Percentiles rank a stretch among this genome's conserved stretches.
These are phyloP conservation scores for Drosophila setifemur DNA, from an alignment of 1,140 invertebrate genomes.

Conservation along the genomic window DNA sequence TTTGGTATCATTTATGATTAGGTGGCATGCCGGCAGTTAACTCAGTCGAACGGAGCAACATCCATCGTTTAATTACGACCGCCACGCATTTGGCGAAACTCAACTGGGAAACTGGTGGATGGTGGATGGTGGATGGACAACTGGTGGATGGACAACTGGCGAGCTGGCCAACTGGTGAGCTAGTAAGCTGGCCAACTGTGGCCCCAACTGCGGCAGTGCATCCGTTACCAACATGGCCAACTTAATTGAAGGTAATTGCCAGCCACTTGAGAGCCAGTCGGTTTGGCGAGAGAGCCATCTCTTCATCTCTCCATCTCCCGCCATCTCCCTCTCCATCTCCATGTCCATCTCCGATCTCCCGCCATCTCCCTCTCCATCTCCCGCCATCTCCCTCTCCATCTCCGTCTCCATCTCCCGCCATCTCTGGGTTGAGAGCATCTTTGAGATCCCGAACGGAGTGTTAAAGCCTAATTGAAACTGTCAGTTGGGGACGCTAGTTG, in stretches of 20 bases:
- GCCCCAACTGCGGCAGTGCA: slow-evolving; percentile 34
- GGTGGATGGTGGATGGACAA: no score
- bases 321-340: neutral
- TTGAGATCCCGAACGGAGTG: slow-evolving; percentile 41
- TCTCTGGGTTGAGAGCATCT: slow-evolving; percentile 14
- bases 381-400: no score
- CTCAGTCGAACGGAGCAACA: slow-evolving; percentile 18
- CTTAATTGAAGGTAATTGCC: slow-evolving; percentile 78
- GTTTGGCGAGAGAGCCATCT: slow-evolving; percentile 8
- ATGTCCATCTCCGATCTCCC: neutral
- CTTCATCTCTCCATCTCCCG: neutral
- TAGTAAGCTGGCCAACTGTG: slow-evolving; percentile 32
- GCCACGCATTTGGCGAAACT: slow-evolving; percentile 41
- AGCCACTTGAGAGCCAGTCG: slow-evolving; percentile 67
- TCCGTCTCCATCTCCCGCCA: neutral
- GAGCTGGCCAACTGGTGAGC: slow-evolving; percentile 37
- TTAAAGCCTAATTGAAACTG: slow-evolving; percentile 79
- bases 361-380: no score
- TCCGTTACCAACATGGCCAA: slow-evolving; percentile 79
- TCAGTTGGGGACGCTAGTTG: slow-evolving; percentile 51
- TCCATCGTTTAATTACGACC: slow-evolving; percentile 73
- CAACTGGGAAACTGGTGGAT: no score
- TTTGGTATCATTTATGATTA: slow-evolving; percentile 80
- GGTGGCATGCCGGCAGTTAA: slow-evolving; percentile 77
- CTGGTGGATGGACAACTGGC: no score